Base-by-base conservation (phyloP, 2,113 vertebrate species). In the Ia io region DNA sequence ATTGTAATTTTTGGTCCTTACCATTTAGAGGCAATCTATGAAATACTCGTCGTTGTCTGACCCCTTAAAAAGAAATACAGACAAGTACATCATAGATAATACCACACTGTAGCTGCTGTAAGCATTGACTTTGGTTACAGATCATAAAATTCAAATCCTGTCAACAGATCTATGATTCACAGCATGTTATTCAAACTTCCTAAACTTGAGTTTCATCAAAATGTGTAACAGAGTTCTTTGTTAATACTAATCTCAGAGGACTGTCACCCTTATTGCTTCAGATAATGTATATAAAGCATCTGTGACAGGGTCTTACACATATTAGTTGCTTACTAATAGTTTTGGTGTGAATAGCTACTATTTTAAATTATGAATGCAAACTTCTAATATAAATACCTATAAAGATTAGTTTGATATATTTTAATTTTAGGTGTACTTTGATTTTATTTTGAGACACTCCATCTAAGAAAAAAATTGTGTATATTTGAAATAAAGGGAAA, bases 321-420 rank as follows among this genome's bases (percentile, higher is more conserved):
- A 51, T n/a, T 76, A 79, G 30, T 16, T 73, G 30, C 25, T 82
- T 22, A 93, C 12, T 78, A 65, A 65, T 35, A 77, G 22, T 83
- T 51, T 16, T 35, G 47, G 16, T 78, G 4, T 71, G 82, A 77
- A 42, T 59, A 8, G 12, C 71, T 65, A 40, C 11, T 53, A 69
- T 85, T 85, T 92, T 59, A 80, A 92, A 73, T 74, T 82, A 67
- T 90, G 42, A 80, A 80, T 47, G 18, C 37, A 91, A 93, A 74
- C 1, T 3, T 88, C 12, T 87, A 53, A 51, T 25, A 73, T 78
- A 90, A 67, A 73, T 53, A n/a, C 7, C 1, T 74, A 56, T 84
- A 44, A 90, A 87, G 11, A 86, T 93, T 80, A 86, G 1, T 40
- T 20, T 88, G 6, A 65, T 71, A 17, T 44, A 25, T 67, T 73